Evolutionary conservation across 1,140 invertebrate species (phyloP).

Genomic region (Neoseiulus cucumeris): DNA sequence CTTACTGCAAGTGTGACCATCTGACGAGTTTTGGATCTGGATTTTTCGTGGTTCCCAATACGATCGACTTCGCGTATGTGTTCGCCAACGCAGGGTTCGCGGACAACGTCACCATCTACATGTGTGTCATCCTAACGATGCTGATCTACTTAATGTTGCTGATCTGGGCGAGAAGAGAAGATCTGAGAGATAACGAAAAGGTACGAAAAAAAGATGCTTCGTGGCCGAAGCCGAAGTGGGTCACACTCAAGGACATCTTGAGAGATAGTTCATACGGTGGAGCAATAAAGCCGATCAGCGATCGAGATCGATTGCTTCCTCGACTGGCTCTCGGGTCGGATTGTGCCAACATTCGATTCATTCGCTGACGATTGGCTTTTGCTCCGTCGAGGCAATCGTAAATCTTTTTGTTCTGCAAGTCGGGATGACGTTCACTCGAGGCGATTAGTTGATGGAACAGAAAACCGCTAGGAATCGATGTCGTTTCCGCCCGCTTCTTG

Average conservation of each 20-base stretch:
- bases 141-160: slow-evolving; percentile 29
- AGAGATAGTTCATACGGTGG: neutral
- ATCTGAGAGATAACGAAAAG: slow-evolving; percentile 31
- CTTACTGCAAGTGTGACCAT: slow-evolving; percentile 33
- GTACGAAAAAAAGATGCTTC: slow-evolving; percentile 18
- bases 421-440: too few species aligned
- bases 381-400: too few species aligned
- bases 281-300: neutral
- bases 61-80: slow-evolving; percentile 36
- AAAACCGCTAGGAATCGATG: too few species aligned
- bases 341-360: too few species aligned
- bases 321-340: too few species aligned
- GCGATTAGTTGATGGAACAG: too few species aligned
- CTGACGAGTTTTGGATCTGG: slow-evolving; percentile 36
- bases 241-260: neutral
- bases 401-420: too few species aligned
- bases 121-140: slow-evolving; percentile 32
- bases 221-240: neutral
- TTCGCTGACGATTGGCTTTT: too few species aligned
- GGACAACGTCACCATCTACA: slow-evolving; percentile 36
- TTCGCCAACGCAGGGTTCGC: slow-evolving; percentile 34
- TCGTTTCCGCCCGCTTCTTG: too few species aligned
- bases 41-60: slow-evolving; percentile 34
- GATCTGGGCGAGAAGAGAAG: slow-evolving; percentile 31
- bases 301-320: too few species aligned